These are phyloP conservation scores for Hestina assimilis DNA, from an alignment of 1,140 invertebrate species.

Conservation along the genomic window DNA sequence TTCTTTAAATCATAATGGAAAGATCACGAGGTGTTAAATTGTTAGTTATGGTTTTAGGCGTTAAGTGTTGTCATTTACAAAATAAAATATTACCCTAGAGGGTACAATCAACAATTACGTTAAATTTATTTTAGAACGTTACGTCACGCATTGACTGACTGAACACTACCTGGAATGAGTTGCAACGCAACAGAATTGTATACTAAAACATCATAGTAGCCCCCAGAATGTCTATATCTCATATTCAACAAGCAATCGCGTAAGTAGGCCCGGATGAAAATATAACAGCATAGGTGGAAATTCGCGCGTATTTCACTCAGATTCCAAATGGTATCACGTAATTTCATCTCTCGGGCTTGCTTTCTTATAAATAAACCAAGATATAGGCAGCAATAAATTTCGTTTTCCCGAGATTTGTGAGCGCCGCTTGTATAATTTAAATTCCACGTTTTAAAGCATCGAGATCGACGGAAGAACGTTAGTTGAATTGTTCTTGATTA, in stretches of 20 bases:
- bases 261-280: constrained; percentile 45
- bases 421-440: constrained; percentile 61
- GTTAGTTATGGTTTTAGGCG: no score
- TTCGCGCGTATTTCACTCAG: constrained; percentile 62
- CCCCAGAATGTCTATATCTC: constrained; percentile 5
- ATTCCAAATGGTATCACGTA: constrained; percentile 75
- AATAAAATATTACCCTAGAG: no score
- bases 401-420: constrained; percentile 59
- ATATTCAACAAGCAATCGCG: constrained; percentile 34
- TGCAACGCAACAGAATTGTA: no score
- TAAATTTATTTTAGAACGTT: no score
- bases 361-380: constrained; percentile 76
- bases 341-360: constrained; percentile 66
- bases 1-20: no score
- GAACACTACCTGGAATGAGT: no score
- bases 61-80: no score
- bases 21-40: no score
- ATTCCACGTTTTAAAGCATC: constrained; percentile 57
- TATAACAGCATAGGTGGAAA: constrained; percentile 38
- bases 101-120: no score
- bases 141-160: no score
- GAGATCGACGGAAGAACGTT: constrained; percentile 9
- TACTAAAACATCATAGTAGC: background rate
- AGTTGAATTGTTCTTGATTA: constrained; percentile 1
- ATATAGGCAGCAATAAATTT: constrained; percentile 73